Evolutionary conservation across 2,113 vertebrate genomes (phyloP).

Genomic region (Calonectris borealis): DNA sequence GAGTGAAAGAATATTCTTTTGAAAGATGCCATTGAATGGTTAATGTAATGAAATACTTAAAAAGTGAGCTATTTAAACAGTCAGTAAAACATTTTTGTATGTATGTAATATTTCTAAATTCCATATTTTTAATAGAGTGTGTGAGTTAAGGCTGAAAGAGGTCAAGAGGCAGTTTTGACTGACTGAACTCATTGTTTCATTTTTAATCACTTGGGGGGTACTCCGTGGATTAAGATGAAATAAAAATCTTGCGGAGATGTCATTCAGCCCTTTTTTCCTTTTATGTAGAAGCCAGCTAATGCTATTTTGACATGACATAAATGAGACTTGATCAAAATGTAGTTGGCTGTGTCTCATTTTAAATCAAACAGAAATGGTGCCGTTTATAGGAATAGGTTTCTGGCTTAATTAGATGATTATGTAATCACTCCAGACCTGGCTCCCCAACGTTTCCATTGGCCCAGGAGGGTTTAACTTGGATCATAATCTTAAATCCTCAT

Average conservation of each 20-base stretch:
- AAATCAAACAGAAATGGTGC: constrained; percentile 7
- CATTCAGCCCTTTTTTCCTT: constrained; percentile 5
- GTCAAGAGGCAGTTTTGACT: not conserved
- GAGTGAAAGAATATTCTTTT: not conserved
- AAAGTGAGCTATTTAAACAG: not conserved
- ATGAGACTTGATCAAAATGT: constrained; percentile 32
- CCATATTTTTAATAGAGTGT: not conserved
- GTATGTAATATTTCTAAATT: not conserved
- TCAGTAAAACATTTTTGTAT: not conserved
- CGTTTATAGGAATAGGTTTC: constrained; percentile 9
- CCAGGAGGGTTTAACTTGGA: not conserved
- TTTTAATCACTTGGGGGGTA: not conserved
- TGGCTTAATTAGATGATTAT: constrained; percentile 35
- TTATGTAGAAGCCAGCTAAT: constrained; percentile 6
- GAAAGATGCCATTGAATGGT: not conserved
- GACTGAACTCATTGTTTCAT: not conserved
- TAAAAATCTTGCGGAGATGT: not conserved
- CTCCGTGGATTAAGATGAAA: not conserved
- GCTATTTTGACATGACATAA: constrained; percentile 42
- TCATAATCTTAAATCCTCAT: not conserved
- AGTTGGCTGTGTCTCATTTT: constrained; percentile 8
- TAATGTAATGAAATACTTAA: not conserved
- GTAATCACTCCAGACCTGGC: not conserved
- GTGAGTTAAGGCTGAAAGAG: not conserved
- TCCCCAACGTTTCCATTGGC: not conserved